Conservation (phyloP, 1,140 invertebrate genomes). For the Polypedilum pembai region DNA sequence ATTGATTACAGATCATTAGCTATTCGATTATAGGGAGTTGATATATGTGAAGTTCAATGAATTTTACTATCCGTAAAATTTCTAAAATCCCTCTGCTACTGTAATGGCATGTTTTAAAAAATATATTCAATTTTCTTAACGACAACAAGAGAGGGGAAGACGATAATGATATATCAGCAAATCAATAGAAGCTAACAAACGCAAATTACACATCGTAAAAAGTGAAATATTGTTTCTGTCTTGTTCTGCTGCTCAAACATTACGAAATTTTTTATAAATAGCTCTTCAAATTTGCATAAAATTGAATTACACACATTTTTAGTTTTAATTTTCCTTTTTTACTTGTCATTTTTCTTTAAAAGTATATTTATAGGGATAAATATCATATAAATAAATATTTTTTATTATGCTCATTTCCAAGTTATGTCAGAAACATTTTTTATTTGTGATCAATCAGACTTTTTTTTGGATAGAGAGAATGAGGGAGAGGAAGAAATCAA, state of each 20-base stretch:
- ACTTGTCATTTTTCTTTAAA: not conserved
- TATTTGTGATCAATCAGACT: slow-evolving; percentile 8
- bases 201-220: not conserved
- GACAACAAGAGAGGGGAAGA: not conserved
- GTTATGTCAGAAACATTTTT: not conserved
- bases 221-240: slow-evolving; percentile 15
- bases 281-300: not conserved
- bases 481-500: not conserved
- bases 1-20: no score
- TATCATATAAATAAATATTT: no score
- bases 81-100: not conserved
- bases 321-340: not conserved
- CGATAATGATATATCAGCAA: slow-evolving; percentile 2
- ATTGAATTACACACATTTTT: slow-evolving; percentile 19
- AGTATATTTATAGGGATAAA: no score
- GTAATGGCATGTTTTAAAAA: not conserved
- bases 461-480: not conserved
- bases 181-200: not conserved
- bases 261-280: not conserved
- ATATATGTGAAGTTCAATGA: not conserved
- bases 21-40: no score
- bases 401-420: not conserved
- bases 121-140: not conserved
- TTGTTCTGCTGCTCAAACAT: not conserved
- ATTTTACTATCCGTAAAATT: not conserved